Evolutionary conservation across 1,140 invertebrate genomes (phyloP), one percentile per base, ranked within the genome.

Genomic region (Brachionus sp.): DNA sequence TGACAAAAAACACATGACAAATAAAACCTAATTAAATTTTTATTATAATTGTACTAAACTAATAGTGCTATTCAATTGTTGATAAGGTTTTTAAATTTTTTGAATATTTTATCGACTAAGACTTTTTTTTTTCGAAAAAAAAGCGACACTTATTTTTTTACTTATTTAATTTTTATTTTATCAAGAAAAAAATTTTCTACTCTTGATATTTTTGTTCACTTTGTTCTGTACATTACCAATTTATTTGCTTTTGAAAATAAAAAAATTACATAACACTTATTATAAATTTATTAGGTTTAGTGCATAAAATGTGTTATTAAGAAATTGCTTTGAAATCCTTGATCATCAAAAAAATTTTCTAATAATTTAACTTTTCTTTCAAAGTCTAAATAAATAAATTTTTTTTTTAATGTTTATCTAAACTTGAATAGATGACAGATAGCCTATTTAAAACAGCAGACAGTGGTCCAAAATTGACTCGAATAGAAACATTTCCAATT

Each of bases 281-380:
- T 6, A 57, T 57, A 19, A 57, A 57, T 57, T 57, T 9, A n/a
- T 19, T 19, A 57, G 19, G 50, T 57, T 57, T 5, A 57, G 85
- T 70, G 57, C 4, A 25, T 19, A 23, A 84, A 85, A 75, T 83
- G 29, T 16, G 42, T 12, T 33, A 77, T 44, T 33, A 50, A 35
- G 83, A 68, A 66, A 23, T 33, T 39, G 46, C 62, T 73, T 29
- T 35, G 37, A 16, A 19, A 62, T 29, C 46, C 12, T 33, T 29
- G 12, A 93, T 92, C 64, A 66, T 12, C 25, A 29, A 29, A 57
- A 19, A 29, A 29, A 23, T 57, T 7, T 57, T 57, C 9, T 19
- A 23, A 57, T 57, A n/a, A 23, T 23, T 25, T 57, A 19, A 9
- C 16, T 66, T n/a, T 10, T 66, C 33, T 66, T n/a, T 7, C n/a